phyloP scores from a whole-genome alignment of 2,113 vertebrate species.

The Pygoscelis antarcticus region DNA sequence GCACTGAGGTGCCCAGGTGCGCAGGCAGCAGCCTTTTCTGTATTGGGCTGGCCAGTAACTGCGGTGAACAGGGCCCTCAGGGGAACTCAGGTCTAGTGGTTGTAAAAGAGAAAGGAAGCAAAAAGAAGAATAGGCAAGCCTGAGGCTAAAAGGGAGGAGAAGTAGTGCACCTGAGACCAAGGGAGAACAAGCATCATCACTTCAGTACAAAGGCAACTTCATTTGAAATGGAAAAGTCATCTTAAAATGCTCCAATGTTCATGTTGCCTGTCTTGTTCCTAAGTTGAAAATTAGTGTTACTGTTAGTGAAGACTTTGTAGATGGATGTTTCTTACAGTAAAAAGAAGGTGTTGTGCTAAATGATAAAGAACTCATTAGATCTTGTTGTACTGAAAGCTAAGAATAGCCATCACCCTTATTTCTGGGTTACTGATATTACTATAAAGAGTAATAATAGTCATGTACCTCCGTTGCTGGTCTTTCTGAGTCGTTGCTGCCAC shows the following conservation, averaged over 20 bases:
- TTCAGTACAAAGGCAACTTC: neutral
- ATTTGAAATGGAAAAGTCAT: neutral
- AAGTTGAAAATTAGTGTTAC: neutral
- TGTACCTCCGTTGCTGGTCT: neutral
- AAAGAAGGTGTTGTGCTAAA: neutral
- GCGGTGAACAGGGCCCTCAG: neutral
- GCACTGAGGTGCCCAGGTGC: neutral
- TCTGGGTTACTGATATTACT: neutral
- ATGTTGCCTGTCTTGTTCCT: neutral
- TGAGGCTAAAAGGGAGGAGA: neutral
- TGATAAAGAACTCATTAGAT: neutral
- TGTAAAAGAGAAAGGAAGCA: neutral
- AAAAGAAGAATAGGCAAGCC: neutral
- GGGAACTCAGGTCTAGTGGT: neutral
- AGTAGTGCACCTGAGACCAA: neutral
- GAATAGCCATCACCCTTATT: neutral
- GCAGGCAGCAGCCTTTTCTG: neutral
- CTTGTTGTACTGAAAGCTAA: neutral
- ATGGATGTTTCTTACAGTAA: neutral
- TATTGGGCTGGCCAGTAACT: neutral
- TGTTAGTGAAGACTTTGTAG: neutral
- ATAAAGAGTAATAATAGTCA: neutral
- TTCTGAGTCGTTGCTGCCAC: neutral
- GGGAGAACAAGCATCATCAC: neutral
- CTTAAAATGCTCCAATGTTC: neutral